phyloP scores from a whole-genome alignment of 2,797 vertebrate species.

The Lagodon rhomboides region DNA sequence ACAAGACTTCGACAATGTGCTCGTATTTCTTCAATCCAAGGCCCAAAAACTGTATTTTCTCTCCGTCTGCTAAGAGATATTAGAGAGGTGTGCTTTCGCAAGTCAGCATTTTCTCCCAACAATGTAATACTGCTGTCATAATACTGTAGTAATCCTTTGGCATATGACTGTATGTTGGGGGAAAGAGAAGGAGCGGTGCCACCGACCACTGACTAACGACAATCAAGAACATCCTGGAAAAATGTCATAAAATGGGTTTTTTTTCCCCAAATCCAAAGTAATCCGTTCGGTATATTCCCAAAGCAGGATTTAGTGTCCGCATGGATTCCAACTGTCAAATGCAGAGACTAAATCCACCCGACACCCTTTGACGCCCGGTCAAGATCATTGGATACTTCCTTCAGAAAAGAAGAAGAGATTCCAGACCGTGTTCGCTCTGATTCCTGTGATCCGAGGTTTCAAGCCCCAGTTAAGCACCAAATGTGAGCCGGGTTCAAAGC shows the following conservation, averaged over 20 bases:
- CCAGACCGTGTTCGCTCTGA: neutral
- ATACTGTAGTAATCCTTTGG: conserved; percentile 75
- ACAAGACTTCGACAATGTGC: conserved; percentile 62
- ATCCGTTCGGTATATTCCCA: conserved; percentile 26
- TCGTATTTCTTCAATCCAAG: conserved; percentile 45
- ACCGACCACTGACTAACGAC: neutral
- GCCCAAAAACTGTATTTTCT: conserved; percentile 28
- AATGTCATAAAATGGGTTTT: neutral
- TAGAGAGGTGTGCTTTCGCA: conserved; percentile 38
- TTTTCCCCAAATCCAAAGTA: conserved; percentile 16
- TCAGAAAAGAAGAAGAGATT: conserved; percentile 18
- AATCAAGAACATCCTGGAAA: conserved; percentile 1
- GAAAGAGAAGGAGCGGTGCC: conserved; percentile 41
- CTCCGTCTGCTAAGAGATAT: conserved; percentile 21
- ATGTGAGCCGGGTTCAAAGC: neutral
- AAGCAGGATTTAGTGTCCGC: conserved; percentile 18
- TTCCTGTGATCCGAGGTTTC: conserved; percentile 8
- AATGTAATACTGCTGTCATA: conserved; percentile 38
- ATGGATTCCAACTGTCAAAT: conserved; percentile 15
- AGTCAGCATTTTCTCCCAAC: conserved; percentile 34
- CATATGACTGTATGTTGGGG: conserved; percentile 70
- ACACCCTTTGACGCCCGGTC: neutral
- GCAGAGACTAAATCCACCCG: conserved; percentile 12
- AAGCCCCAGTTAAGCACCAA: conserved; percentile 6
- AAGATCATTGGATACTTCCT: conserved; percentile 14